Conservation (phyloP, 2,888 invertebrate species). For the Caenorhabditis doughertyi region DNA sequence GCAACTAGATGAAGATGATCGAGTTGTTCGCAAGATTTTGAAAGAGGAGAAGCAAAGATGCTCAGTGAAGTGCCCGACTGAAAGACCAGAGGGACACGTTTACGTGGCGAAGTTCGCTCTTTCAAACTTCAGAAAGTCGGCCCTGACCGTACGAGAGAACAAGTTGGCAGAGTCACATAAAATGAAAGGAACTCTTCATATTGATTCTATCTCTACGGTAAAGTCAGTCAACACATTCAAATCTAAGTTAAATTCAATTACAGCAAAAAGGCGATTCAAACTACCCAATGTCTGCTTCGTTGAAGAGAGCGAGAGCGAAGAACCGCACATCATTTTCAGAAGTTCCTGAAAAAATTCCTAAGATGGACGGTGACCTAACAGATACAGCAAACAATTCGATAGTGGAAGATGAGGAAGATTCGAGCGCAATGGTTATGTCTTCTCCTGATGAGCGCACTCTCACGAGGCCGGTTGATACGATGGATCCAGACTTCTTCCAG, state of each 20-base stretch:
- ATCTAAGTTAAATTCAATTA: no score
- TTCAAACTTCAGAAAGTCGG: conserved; percentile 58
- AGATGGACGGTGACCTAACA: conserved; percentile 36
- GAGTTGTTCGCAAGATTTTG: conserved; percentile 60
- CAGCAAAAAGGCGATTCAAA: conserved; percentile 53
- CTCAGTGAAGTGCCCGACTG: conserved; percentile 37
- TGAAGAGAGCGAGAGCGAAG: conserved; percentile 33
- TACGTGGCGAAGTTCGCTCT: conserved; percentile 68
- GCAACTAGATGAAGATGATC: conserved; percentile 65
- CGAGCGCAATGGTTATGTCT: neutral
- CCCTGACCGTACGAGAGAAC: conserved; percentile 34
- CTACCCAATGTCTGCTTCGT: neutral
- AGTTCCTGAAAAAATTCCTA: conserved; percentile 48
- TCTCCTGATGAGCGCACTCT: neutral
- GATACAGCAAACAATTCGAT: neutral
- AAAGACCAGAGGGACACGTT: conserved; percentile 39
- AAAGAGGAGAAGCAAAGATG: conserved; percentile 69
- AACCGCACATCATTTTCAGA: conserved; percentile 9
- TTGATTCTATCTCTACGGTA: conserved; percentile 40
- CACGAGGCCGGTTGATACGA: conserved; percentile 22
- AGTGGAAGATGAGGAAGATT: conserved; percentile 28
- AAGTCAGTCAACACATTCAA: no score
- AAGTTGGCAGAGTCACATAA: conserved; percentile 17
- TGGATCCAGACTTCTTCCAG: conserved; percentile 3
- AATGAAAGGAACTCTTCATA: conserved; percentile 27